Base-by-base conservation (phyloP, 1,140 invertebrate genomes). In the Zaprionus nigranus region DNA sequence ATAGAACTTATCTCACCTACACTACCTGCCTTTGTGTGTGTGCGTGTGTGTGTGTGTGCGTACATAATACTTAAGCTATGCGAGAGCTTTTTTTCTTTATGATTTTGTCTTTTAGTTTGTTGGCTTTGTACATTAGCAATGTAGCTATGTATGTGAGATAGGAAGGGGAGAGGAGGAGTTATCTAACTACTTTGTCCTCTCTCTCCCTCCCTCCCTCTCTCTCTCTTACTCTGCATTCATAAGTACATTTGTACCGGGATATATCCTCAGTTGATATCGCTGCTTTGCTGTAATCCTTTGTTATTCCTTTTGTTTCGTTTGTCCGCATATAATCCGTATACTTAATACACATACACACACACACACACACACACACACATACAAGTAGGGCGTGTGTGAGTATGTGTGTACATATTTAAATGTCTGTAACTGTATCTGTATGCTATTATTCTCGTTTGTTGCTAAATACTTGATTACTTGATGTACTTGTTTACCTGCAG, bases 401-500 rank as follows among this genome's bases (percentile, higher is more conserved):
- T 67, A 38, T 57, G 46, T 60, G 56, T 68, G 38, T 49, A 49
- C 34, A 13, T 51, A 51, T 51, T 51, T 24, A 24, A 56, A 53
- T 65, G 20, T 56, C 22, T 56, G 24, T 56, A 51, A 15, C 20
- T 30, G 26, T 56, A 51, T 34, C 20, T 56, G 26, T 56, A 30
- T 30, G 15, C 38, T 56, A 26, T 56, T 28, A 51, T 51, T 13
- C 46, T 51, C 46, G 46, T 24, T 51, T 51, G 46, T 24, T 30
- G 26, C 7, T 56, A 56, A 28, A n/a, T 54, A 54, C 15, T 11
- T 34, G 30, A 34, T 34, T 63, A 36, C 30, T 54, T 30, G 61
- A 49, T 63, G 61, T 63, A 63, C 49, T 74, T 67, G 64, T 61
- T 74, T 54, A 61, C 26, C 46, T 57, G 40, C 17, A 17, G 12